Conservation (phyloP, 1,140 invertebrate genomes). For the Brachionus calyciflorus region DNA sequence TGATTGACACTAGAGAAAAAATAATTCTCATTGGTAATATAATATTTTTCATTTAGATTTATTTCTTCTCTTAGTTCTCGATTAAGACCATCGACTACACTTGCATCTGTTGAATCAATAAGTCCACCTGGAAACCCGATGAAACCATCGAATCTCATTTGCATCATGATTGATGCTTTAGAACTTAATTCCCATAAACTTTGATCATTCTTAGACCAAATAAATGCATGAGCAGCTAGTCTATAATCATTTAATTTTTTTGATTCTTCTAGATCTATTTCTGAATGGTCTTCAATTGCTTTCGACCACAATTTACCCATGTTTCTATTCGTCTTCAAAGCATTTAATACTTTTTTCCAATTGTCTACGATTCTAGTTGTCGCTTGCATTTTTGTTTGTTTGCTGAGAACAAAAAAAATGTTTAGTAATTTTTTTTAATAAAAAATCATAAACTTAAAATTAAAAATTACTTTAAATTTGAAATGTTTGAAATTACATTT, state of each 20-base stretch:
- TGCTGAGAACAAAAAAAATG: too few species aligned
- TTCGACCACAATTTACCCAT: conserved; percentile 1
- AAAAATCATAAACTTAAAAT: too few species aligned
- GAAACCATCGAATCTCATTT: conserved; percentile 66
- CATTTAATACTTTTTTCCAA: conserved; percentile 6
- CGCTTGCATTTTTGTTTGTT: too few species aligned
- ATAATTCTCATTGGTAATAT: conserved; percentile 52
- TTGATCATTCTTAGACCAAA: conserved; percentile 51
- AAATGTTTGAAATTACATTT: too few species aligned
- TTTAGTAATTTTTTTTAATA: too few species aligned
- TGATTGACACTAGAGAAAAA: conserved; percentile 52
- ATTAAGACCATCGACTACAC: conserved; percentile 60
- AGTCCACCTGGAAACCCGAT: conserved; percentile 66
- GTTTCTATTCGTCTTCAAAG: conserved; percentile 17
- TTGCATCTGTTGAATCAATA: conserved; percentile 57
- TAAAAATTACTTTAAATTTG: too few species aligned
- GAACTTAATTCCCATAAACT: conserved; percentile 52
- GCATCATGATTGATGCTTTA: conserved; percentile 60
- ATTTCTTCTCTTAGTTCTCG: conserved; percentile 65
- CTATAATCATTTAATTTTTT: conserved; percentile 9
- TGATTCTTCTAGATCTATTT: conserved; percentile 41
- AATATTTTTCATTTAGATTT: conserved; percentile 57
- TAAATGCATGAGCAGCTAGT: conserved; percentile 56
- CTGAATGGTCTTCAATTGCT: background rate
- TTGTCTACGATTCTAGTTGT: background rate